phyloP scores from a whole-genome alignment of 2,113 vertebrate genomes.

The Poecilia latipinna region DNA sequence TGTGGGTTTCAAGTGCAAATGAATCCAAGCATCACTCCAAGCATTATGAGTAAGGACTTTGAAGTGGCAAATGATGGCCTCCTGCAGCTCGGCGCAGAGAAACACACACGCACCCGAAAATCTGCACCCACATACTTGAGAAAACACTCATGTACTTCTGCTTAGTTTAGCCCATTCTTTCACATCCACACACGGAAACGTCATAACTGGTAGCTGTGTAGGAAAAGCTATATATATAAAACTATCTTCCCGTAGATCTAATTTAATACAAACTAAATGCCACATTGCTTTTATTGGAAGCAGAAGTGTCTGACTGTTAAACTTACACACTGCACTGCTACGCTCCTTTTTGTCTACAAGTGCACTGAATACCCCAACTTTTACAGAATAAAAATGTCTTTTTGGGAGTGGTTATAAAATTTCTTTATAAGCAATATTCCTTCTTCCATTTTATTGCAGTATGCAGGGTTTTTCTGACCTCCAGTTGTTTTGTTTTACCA shows the following conservation, averaged over 20 bases:
- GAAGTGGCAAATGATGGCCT: conserved; percentile 67
- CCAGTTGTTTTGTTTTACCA: conserved; percentile 7
- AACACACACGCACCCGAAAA: conserved; percentile 9
- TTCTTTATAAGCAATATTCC: neutral
- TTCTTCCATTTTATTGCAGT: neutral
- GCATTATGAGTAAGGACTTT: conserved; percentile 66
- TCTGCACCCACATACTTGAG: neutral
- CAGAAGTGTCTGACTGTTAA: too few species aligned
- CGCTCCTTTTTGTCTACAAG: too few species aligned
- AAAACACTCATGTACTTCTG: neutral
- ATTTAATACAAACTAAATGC: too few species aligned
- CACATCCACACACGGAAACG: neutral
- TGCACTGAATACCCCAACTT: neutral
- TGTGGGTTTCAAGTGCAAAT: conserved; percentile 70
- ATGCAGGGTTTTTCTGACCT: neutral
- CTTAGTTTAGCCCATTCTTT: neutral
- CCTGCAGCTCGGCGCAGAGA: conserved; percentile 31
- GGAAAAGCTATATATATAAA: neutral
- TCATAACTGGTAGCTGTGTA: neutral
- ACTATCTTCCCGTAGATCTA: too few species aligned
- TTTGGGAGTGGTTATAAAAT: neutral
- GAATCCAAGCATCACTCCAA: conserved; percentile 54
- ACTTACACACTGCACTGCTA: too few species aligned
- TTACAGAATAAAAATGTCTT: neutral
- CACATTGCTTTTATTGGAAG: too few species aligned